Evolutionary conservation across 1,140 invertebrate genomes (phyloP).

Genomic region (Leptinotarsa undecemlineata): DNA sequence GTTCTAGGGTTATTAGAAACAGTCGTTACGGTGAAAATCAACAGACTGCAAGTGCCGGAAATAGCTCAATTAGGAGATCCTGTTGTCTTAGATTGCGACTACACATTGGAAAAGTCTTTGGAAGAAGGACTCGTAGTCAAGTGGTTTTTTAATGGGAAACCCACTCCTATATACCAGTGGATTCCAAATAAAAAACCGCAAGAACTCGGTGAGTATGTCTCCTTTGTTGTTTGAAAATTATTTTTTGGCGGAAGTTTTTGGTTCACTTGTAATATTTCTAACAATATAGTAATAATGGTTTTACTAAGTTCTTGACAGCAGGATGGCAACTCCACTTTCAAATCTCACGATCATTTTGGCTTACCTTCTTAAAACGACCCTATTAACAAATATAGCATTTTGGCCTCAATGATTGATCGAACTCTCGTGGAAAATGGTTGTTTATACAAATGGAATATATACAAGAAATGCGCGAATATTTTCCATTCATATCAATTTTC

Average conservation of each 20-base stretch:
- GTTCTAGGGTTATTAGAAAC: constrained; percentile 5
- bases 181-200: constrained; percentile 67
- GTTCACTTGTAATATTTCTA: too few species aligned
- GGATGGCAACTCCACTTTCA: too few species aligned
- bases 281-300: not conserved
- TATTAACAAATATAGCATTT: too few species aligned
- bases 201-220: constrained; percentile 57
- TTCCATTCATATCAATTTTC: too few species aligned
- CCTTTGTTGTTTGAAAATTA: not conserved
- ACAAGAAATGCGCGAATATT: too few species aligned
- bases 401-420: too few species aligned
- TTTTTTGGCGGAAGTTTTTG: not conserved
- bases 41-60: constrained; percentile 68
- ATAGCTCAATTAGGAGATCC: constrained; percentile 68
- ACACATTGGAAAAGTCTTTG: constrained; percentile 62
- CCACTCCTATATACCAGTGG: constrained; percentile 76
- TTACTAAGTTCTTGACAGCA: not conserved
- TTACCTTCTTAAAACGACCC: too few species aligned
- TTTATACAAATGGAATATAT: too few species aligned
- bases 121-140: constrained; percentile 70
- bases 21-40: constrained; percentile 61
- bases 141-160: constrained; percentile 74
- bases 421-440: too few species aligned
- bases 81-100: constrained; percentile 78
- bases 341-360: too few species aligned